A percentile compares a stretch with the other conserved stretches of the same genome.
phyloP scores from a whole-genome alignment of 2,113 vertebrate genomes.

The Euleptes europaea region DNA sequence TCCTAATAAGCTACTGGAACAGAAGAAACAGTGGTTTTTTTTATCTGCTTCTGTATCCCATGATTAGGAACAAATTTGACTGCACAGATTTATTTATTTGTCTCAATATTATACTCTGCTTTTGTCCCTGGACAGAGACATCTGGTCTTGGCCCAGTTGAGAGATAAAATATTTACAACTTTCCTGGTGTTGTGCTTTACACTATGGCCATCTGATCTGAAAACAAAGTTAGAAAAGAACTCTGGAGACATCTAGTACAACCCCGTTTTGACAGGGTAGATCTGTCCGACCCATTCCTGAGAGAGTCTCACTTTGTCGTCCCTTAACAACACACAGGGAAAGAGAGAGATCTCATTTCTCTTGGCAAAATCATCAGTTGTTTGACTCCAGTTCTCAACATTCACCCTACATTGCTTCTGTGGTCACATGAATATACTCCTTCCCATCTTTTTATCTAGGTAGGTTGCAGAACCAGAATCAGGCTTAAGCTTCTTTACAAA shows the following conservation, averaged over 20 bases:
- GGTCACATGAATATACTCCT: background rate
- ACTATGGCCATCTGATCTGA: background rate
- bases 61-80: no score
- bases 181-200: background rate
- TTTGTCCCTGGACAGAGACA: no score
- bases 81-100: no score
- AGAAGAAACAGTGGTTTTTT: no score
- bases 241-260: background rate
- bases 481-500: background rate
- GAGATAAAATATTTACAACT: background rate
- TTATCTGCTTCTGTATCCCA: no score
- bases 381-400: background rate
- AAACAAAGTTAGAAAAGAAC: background rate
- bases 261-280: background rate
- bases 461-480: background rate
- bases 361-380: background rate
- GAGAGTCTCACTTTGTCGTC: background rate
- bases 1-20: no score
- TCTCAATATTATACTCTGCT: background rate
- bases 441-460: background rate
- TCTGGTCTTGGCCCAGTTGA: background rate
- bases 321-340: background rate
- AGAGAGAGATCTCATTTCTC: background rate
- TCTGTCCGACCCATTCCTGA: background rate
- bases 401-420: background rate